phyloP scores from a whole-genome alignment of 2,797 vertebrate genomes.

The Gymnodraco acuticeps region DNA sequence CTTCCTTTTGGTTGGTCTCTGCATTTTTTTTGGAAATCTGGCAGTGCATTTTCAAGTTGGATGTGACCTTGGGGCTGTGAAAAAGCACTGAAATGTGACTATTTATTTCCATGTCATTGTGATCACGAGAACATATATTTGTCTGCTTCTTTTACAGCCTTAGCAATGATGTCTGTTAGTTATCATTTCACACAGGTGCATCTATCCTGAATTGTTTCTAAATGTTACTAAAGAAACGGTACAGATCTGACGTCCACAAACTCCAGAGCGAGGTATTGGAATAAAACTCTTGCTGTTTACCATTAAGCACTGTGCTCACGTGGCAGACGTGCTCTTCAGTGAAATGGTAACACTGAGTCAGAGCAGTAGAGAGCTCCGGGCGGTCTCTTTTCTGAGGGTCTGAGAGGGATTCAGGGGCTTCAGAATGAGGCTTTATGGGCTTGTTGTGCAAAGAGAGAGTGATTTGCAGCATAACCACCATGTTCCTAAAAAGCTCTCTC shows the following conservation, averaged over 20 bases:
- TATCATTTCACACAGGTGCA: slow-evolving; percentile 5
- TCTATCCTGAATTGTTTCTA: background rate
- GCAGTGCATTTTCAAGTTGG: slow-evolving; percentile 28
- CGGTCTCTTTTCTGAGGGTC: slow-evolving; percentile 10
- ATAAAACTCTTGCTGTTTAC: background rate
- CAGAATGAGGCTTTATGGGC: slow-evolving; percentile 38
- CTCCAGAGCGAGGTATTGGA: background rate
- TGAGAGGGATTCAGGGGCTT: slow-evolving; percentile 33
- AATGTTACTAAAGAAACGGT: background rate
- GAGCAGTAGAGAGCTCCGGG: slow-evolving; percentile 1
- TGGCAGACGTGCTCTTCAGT: background rate
- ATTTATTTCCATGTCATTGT: slow-evolving; percentile 28
- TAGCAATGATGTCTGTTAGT: background rate
- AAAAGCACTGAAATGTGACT: slow-evolving; percentile 6
- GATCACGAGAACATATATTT: background rate
- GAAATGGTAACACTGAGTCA: slow-evolving; percentile 4
- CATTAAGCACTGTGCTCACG: slow-evolving; percentile 6
- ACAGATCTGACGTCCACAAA: background rate
- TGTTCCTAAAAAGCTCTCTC: slow-evolving; percentile 34
- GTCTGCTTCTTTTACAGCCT: background rate
- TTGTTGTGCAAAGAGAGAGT: slow-evolving; percentile 45
- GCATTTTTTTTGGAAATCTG: slow-evolving; percentile 15
- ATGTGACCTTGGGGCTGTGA: background rate
- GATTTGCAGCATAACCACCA: slow-evolving; percentile 25
- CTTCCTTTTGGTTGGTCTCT: slow-evolving; percentile 1